A percentile compares a stretch with the other conserved stretches of the same genome.
Evolutionary conservation across 2,113 vertebrate genomes (phyloP).

Genomic region (Tretioscincus oriximinensis): DNA sequence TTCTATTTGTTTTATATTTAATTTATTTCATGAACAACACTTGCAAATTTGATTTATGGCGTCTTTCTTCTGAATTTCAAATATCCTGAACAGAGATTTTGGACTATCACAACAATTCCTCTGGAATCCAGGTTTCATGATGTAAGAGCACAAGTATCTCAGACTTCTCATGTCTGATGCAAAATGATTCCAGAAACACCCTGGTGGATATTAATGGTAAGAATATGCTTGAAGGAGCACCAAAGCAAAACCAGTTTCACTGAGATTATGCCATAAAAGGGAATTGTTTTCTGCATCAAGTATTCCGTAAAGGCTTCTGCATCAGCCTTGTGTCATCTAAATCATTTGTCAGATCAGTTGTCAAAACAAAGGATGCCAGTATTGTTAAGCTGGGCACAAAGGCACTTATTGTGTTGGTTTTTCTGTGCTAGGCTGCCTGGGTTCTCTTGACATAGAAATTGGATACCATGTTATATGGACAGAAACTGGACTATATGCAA

Average conservation of each 20-base stretch:
- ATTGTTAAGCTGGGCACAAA: slow-evolving; percentile 53
- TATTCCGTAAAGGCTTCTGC: slow-evolving; percentile 25
- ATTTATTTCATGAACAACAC: too few species aligned
- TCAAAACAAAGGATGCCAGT: slow-evolving; percentile 54
- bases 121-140: neutral
- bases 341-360: slow-evolving; percentile 55
- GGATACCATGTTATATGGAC: slow-evolving; percentile 38
- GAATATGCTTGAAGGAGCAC: neutral
- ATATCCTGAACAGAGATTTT: neutral
- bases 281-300: slow-evolving; percentile 22
- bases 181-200: neutral
- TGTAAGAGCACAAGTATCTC: neutral
- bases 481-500: slow-evolving; percentile 9
- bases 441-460: slow-evolving; percentile 51
- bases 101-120: neutral
- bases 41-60: neutral
- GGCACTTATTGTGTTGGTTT: slow-evolving; percentile 50
- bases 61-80: neutral
- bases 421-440: slow-evolving; percentile 58
- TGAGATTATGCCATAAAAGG: slow-evolving; percentile 18
- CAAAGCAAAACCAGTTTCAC: neutral
- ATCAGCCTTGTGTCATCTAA: slow-evolving; percentile 47
- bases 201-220: neutral
- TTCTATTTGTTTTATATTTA: too few species aligned
- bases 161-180: neutral